A percentile compares a stretch with the other conserved stretches of the same genome.
Conservation (phyloP, 2,797 vertebrate genomes). For the Sardinella longiceps region DNA sequence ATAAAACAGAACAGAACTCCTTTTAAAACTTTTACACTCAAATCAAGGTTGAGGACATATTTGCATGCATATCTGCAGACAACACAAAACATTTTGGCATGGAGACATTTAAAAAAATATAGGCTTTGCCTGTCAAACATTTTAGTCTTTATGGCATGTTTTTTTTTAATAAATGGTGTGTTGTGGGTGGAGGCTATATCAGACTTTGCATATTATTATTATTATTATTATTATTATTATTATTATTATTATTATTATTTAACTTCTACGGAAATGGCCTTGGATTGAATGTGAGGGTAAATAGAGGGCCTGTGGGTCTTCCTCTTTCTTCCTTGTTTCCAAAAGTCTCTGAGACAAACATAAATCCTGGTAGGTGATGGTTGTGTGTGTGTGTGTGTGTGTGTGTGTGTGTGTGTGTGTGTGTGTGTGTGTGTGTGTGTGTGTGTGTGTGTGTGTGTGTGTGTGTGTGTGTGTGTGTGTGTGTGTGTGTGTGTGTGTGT, state of each 20-base stretch:
- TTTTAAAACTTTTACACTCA: neutral
- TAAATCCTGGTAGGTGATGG: neutral
- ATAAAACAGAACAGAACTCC: neutral
- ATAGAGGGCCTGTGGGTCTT: neutral
- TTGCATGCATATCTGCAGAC: conserved; percentile 15
- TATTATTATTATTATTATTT: no score
- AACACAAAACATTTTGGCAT: neutral
- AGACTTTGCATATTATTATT: neutral
- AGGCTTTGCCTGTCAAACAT: neutral
- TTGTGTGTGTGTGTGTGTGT: neutral
- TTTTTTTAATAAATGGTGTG: neutral
- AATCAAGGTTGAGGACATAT: conserved; percentile 2
- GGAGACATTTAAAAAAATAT: neutral
- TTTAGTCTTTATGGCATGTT: neutral
- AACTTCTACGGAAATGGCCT: no score
- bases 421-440: neutral
- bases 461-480: conserved; percentile 27
- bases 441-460: conserved; percentile 10
- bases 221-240: no score
- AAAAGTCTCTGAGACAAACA: neutral
- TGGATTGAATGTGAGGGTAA: neutral
- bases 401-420: neutral
- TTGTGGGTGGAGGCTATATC: neutral
- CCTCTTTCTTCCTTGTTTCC: neutral
- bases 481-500: neutral